Percentiles rank a stretch among this genome's conserved stretches.
Conservation (phyloP, 2,113 vertebrate genomes). For the Agapornis roseicollis region DNA sequence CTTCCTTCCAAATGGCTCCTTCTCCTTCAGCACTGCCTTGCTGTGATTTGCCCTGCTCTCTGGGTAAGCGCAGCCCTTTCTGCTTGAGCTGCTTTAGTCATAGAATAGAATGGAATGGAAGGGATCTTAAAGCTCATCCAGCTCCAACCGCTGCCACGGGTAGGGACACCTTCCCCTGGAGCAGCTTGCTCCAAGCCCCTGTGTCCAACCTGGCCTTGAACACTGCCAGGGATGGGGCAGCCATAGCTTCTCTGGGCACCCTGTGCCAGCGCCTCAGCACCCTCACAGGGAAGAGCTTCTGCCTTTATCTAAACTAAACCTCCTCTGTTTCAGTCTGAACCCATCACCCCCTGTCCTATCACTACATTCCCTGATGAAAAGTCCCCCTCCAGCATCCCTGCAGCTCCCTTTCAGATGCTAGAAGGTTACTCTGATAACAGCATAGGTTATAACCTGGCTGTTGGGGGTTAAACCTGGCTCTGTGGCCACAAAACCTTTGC, state of each 20-base stretch:
- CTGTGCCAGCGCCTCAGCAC: background rate
- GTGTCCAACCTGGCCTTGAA: background rate
- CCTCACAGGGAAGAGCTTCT: background rate
- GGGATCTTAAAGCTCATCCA: background rate
- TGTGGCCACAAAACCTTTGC: background rate
- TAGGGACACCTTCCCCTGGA: background rate
- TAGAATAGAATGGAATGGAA: background rate
- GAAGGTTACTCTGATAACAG: background rate
- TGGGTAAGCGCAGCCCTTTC: too few species aligned
- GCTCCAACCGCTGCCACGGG: too few species aligned
- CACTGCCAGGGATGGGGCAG: background rate
- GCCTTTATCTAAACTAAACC: background rate
- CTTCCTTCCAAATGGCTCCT: rapidly evolving
- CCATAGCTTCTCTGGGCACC: background rate
- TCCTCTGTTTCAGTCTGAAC: background rate
- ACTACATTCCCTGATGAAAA: background rate
- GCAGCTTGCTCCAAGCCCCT: background rate
- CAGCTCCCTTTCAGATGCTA: background rate
- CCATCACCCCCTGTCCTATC: background rate
- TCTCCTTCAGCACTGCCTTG: rapidly evolving
- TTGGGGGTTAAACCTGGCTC: too few species aligned
- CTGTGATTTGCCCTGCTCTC: background rate
- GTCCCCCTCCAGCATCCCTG: background rate
- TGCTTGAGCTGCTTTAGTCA: too few species aligned
- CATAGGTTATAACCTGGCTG: background rate